Conservation (phyloP, 2,113 vertebrate genomes). For the Chaetorhynchus papuensis region DNA sequence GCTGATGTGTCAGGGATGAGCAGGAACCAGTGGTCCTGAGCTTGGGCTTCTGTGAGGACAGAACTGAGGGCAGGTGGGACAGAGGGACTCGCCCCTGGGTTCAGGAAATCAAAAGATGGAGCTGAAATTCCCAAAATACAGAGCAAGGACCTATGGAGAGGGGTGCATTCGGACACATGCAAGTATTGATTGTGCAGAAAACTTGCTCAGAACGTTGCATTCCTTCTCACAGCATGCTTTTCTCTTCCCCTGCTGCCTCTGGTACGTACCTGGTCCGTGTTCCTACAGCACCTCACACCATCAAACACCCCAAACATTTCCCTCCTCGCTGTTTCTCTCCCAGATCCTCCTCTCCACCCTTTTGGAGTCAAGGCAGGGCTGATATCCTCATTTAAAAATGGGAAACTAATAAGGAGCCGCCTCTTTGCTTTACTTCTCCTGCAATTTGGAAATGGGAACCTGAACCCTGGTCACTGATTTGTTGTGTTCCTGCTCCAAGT, state of each 20-base stretch:
- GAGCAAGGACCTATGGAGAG: not conserved
- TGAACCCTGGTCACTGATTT: not conserved
- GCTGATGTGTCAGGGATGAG: rapidly evolving
- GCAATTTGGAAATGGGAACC: not conserved
- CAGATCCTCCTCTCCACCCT: not conserved
- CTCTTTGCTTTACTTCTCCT: not conserved
- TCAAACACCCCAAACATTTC: not conserved
- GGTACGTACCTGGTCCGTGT: not conserved
- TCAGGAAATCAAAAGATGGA: not conserved
- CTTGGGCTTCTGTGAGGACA: not conserved
- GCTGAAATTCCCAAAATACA: not conserved
- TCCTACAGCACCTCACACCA: not conserved
- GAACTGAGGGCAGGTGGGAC: not conserved
- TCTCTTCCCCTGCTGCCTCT: not conserved
- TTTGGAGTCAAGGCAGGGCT: not conserved
- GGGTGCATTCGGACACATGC: not conserved
- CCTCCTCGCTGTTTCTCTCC: not conserved
- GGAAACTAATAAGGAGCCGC: not conserved
- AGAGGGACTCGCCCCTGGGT: not conserved
- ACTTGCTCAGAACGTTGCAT: not conserved
- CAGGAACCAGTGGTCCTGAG: not conserved
- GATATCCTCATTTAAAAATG: not conserved
- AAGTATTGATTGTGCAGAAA: not conserved
- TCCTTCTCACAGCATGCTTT: not conserved
- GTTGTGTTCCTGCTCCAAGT: not conserved